Evolutionary conservation across 2,113 vertebrate genomes (phyloP).

Genomic region (Entomyzon cyanotis): DNA sequence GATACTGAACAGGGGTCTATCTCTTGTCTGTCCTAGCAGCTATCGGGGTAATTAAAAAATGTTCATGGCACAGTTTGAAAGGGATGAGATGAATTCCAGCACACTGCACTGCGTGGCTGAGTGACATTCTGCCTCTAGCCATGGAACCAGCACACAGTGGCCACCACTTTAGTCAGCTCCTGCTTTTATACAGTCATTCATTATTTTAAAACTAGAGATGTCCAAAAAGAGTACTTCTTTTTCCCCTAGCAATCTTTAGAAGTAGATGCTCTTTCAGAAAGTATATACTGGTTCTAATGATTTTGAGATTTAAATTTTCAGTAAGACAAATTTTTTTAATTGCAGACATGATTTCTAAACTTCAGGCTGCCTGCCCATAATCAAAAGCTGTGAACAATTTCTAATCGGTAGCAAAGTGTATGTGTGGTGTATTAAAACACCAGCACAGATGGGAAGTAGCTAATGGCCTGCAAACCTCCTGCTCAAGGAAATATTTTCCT

Average conservation of each 20-base stretch:
- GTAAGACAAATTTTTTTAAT: background rate
- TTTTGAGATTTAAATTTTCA: background rate
- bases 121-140: background rate
- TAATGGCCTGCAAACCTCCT: slow-evolving; percentile 47
- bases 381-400: background rate
- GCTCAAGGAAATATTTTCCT: slow-evolving; percentile 57
- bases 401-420: background rate
- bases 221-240: background rate
- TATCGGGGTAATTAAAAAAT: background rate
- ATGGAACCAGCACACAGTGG: background rate
- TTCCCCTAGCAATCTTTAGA: background rate
- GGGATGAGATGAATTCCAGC: background rate
- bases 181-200: background rate
- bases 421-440: background rate
- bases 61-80: background rate
- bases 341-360: background rate
- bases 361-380: background rate
- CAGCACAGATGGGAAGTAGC: slow-evolving; percentile 47
- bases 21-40: background rate
- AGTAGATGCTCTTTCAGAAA: background rate
- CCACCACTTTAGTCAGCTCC: background rate
- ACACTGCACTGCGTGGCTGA: background rate
- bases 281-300: background rate
- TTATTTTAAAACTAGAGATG: background rate
- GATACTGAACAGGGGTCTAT: background rate